phyloP scores from a whole-genome alignment of 2,113 vertebrate species.

The Syrrhaptes paradoxus region DNA sequence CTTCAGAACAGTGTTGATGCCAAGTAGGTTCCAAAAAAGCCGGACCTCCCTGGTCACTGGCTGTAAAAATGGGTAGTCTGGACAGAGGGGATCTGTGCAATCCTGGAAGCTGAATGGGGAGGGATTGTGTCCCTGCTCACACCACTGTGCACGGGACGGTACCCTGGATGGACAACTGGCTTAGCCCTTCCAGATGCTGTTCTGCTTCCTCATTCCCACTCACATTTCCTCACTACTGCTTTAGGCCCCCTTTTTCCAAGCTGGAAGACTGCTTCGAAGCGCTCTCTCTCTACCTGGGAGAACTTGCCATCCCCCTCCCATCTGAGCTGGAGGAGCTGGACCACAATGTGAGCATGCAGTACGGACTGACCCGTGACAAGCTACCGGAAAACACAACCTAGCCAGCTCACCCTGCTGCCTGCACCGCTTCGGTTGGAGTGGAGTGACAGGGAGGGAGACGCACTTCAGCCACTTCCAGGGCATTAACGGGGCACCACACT shows the following conservation, averaged over 20 bases:
- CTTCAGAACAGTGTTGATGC: background rate
- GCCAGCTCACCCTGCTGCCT: background rate
- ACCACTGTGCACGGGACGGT: background rate
- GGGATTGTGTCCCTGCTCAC: background rate
- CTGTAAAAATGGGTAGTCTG: background rate
- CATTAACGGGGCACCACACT: background rate
- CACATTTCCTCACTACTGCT: background rate
- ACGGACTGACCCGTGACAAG: slow-evolving; percentile 75
- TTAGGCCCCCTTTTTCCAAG: slow-evolving; percentile 91
- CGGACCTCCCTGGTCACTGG: background rate
- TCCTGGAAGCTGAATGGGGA: background rate
- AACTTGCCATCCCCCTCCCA: slow-evolving; percentile 91
- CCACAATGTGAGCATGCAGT: slow-evolving; percentile 78
- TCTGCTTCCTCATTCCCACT: background rate
- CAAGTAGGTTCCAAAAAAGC: background rate
- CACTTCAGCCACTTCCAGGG: slow-evolving; percentile 51
- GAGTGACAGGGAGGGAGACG: background rate
- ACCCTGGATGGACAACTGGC: background rate
- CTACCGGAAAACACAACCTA: slow-evolving; percentile 64
- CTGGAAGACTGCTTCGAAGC: slow-evolving; percentile 94
- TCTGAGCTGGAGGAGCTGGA: slow-evolving; percentile 92
- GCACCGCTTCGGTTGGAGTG: background rate
- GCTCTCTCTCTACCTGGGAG: slow-evolving; percentile 87
- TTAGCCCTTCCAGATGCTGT: background rate
- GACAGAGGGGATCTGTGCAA: background rate